A percentile compares a stretch with the other conserved stretches of the same genome.
These are phyloP conservation scores for Meloidogyne exigua DNA, from an alignment of 1,140 invertebrate genomes.

Conservation along the genomic window DNA sequence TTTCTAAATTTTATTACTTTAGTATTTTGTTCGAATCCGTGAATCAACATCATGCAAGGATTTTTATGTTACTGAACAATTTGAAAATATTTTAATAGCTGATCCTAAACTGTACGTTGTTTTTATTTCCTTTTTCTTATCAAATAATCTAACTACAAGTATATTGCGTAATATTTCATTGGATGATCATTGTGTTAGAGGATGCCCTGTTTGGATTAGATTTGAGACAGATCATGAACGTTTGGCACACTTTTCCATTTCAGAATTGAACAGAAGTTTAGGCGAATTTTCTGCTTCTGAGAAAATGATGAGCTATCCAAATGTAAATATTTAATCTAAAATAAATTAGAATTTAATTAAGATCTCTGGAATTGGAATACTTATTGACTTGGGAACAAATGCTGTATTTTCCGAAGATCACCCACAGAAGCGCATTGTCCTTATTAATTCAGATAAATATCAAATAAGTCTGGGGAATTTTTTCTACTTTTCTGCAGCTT, in stretches of 20 bases:
- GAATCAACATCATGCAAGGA: background rate
- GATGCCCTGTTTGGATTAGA: slow-evolving; percentile 9
- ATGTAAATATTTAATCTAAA: background rate
- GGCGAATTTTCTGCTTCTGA: background rate
- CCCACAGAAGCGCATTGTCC: background rate
- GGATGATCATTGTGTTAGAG: background rate
- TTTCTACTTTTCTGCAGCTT: slow-evolving; percentile 10
- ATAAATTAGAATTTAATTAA: background rate
- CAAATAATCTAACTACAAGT: background rate
- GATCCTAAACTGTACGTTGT: background rate
- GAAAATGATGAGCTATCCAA: slow-evolving; percentile 9
- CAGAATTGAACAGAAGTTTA: background rate
- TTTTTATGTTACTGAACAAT: background rate
- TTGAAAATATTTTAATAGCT: slow-evolving; percentile 1
- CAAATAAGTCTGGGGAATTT: background rate
- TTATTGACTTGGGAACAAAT: background rate
- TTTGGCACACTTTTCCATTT: slow-evolving; percentile 15
- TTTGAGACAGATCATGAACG: background rate
- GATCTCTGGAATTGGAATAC: background rate
- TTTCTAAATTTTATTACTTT: too few relatives aligned
- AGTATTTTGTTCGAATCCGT: background rate
- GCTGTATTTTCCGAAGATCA: background rate
- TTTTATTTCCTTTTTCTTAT: background rate
- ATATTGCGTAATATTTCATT: slow-evolving; percentile 5
- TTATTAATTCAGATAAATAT: background rate